Percentiles rank a stretch among this genome's conserved stretches.
phyloP scores from a whole-genome alignment of 2,797 vertebrate genomes.

The Chaetodon trifasciatus region DNA sequence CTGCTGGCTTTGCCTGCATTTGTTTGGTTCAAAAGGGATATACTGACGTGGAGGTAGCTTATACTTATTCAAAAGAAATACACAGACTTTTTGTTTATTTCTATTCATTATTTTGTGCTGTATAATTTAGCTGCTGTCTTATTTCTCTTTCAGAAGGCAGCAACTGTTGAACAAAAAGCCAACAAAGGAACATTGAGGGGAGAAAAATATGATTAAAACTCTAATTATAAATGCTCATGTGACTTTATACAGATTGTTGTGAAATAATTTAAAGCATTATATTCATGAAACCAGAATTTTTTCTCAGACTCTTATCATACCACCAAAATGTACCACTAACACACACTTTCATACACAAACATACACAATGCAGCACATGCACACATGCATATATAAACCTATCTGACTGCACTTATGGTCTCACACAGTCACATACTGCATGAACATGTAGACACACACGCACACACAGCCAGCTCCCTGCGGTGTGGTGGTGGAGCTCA shows the following conservation, averaged over 20 bases:
- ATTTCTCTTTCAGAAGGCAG: not conserved
- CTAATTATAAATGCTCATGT: too few species aligned
- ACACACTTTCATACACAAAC: not conserved
- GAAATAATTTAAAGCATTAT: not conserved
- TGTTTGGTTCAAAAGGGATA: too few species aligned
- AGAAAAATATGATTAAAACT: too few species aligned
- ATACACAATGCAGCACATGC: not conserved
- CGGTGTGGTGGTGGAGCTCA: slow-evolving; percentile 75
- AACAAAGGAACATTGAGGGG: not conserved
- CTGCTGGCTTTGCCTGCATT: too few species aligned
- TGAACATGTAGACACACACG: not conserved
- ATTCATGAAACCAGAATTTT: not conserved
- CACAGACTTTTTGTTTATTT: too few species aligned
- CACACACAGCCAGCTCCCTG: slow-evolving; percentile 5
- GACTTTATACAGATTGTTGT: not conserved
- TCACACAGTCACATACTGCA: slow-evolving; percentile 16
- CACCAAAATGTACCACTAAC: not conserved
- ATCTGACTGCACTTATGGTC: not conserved
- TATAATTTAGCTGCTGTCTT: not conserved
- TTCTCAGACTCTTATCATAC: not conserved
- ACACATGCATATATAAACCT: slow-evolving; percentile 13
- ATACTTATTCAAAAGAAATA: too few species aligned
- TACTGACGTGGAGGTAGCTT: too few species aligned
- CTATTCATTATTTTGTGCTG: not conserved
- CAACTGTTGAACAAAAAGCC: not conserved